These are phyloP conservation scores for Falcunculus frontatus DNA, from an alignment of 2,113 vertebrate species.

Conservation along the genomic window DNA sequence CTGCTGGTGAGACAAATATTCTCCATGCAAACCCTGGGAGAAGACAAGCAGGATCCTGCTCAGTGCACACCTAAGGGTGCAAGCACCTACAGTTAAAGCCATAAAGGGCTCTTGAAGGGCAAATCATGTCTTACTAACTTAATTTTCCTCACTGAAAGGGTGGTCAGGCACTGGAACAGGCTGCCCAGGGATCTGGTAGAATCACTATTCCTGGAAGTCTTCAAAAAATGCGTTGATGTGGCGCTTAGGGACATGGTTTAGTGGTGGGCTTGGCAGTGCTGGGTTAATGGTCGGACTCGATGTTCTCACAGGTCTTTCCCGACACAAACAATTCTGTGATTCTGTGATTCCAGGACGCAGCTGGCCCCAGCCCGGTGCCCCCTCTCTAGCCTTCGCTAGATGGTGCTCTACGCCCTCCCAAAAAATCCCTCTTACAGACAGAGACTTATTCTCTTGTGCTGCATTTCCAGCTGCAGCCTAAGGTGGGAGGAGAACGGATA, in stretches of 20 bases:
- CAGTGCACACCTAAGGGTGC: not conserved
- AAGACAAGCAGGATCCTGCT: not conserved
- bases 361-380: too few relatives aligned
- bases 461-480: not conserved
- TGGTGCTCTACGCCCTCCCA: constrained; percentile 15
- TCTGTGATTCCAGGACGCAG: not conserved
- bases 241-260: fast-evolving
- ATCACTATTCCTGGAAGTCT: not conserved
- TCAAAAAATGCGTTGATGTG: fast-evolving
- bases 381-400: not conserved
- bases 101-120: not conserved
- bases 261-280: not conserved
- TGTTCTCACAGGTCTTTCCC: not conserved
- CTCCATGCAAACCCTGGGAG: not conserved
- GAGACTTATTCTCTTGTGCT: fast-evolving
- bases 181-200: not conserved
- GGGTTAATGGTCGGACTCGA: not conserved
- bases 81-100: not conserved
- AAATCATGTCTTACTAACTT: not conserved
- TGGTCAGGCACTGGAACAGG: not conserved
- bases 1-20: not conserved
- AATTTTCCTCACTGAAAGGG: not conserved
- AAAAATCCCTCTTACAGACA: not conserved
- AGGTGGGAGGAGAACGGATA: not conserved
- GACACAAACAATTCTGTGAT: not conserved